Percentiles rank a stretch among this genome's conserved stretches.
Conservation (phyloP, 2,797 vertebrate species). For the Scarus forsteni region DNA sequence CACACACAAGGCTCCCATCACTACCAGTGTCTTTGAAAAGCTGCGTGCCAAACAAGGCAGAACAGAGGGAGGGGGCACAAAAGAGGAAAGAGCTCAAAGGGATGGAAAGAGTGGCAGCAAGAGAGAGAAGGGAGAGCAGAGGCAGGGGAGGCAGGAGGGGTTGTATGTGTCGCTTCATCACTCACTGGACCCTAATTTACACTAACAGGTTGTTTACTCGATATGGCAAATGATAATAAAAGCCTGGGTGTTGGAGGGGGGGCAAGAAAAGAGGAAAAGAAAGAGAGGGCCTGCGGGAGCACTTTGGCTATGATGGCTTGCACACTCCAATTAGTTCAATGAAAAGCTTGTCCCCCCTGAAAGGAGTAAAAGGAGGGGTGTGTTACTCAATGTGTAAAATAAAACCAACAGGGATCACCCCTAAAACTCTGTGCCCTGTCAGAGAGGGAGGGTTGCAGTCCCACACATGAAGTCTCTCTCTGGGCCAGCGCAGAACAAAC, state of each 20-base stretch:
- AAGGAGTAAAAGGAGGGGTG: slow-evolving; percentile 51
- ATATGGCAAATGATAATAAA: slow-evolving; percentile 81
- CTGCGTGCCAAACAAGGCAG: slow-evolving; percentile 79
- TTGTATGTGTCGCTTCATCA: slow-evolving; percentile 79
- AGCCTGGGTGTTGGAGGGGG: slow-evolving; percentile 74
- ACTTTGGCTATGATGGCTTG: slow-evolving; percentile 80
- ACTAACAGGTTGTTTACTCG: slow-evolving; percentile 84
- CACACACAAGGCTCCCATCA: slow-evolving; percentile 21
- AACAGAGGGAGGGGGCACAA: slow-evolving; percentile 73
- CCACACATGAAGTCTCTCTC: not conserved
- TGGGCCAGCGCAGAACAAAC: slow-evolving; percentile 6
- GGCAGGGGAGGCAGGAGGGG: slow-evolving; percentile 57
- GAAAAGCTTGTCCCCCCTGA: slow-evolving; percentile 72
- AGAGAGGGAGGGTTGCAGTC: slow-evolving; percentile 28
- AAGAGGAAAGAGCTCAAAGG: slow-evolving; percentile 79
- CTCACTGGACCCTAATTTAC: slow-evolving; percentile 83
- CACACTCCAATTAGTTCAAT: slow-evolving; percentile 86
- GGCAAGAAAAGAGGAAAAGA: slow-evolving; percentile 51
- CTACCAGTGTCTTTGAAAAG: slow-evolving; percentile 65
- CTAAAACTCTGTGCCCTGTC: slow-evolving; percentile 49
- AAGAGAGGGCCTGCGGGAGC: slow-evolving; percentile 77
- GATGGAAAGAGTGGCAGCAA: slow-evolving; percentile 62
- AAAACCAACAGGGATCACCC: slow-evolving; percentile 60
- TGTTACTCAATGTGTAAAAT: slow-evolving; percentile 56
- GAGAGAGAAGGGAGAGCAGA: slow-evolving; percentile 46